Percentiles rank a stretch among this genome's conserved stretches.
phyloP scores from a whole-genome alignment of 35 echinoderm and acorn worm species.

The Holothuria glaberrima region DNA sequence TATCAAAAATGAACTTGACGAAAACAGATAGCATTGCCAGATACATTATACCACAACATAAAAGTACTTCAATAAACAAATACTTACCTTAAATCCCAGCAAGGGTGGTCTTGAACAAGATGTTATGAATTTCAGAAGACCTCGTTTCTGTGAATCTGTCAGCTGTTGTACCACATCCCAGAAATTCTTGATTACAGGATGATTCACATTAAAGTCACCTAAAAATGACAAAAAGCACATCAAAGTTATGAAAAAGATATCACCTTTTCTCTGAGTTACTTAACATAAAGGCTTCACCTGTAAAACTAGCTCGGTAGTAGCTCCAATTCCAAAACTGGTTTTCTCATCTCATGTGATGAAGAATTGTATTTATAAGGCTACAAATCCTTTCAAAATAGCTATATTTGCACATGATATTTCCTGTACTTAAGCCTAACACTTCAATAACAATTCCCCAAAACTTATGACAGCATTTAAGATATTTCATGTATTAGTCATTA shows the following conservation, averaged over 20 bases:
- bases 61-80: not conserved
- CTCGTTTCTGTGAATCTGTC: constrained; percentile 66
- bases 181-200: constrained; percentile 87
- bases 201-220: constrained; percentile 81
- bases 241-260: not conserved
- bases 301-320: too few relatives aligned
- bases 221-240: not conserved
- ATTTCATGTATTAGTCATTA: too few relatives aligned
- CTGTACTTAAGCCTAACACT: too few relatives aligned
- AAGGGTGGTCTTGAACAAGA: constrained; percentile 92
- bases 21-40: too few relatives aligned
- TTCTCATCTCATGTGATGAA: too few relatives aligned
- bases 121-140: constrained; percentile 92
- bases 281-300: not conserved
- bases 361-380: too few relatives aligned
- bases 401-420: too few relatives aligned
- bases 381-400: too few relatives aligned
- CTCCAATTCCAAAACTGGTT: too few relatives aligned
- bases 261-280: not conserved
- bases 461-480: too few relatives aligned
- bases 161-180: constrained; percentile 74
- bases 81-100: constrained; percentile 92
- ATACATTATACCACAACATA: not conserved
- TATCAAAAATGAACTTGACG: too few relatives aligned
- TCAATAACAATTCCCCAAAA: too few relatives aligned